Conservation (phyloP, 64 coral and sea anemone genomes). For the Pachyseris speciosa region DNA sequence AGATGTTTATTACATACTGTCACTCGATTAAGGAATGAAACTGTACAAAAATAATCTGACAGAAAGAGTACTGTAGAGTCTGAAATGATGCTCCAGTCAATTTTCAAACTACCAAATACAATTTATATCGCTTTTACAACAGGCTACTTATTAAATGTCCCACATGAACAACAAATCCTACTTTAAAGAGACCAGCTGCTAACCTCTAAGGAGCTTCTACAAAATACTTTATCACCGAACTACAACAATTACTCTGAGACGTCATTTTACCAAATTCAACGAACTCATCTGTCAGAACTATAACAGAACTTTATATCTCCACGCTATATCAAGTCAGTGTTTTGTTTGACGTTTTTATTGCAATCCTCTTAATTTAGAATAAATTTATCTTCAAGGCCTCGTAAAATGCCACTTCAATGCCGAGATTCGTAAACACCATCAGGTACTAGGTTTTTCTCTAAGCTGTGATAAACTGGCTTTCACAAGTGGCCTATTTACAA, state of each 20-base stretch:
- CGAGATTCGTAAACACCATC: background rate
- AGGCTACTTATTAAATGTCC: no score
- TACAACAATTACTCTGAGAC: no score
- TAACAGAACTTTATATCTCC: no score
- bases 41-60: constrained; percentile 38
- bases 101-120: background rate
- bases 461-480: background rate
- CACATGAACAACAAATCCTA: background rate
- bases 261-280: no score
- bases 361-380: background rate
- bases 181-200: no score
- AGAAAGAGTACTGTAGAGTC: background rate
- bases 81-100: background rate
- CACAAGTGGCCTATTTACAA: constrained; percentile 11
- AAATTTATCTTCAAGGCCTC: background rate
- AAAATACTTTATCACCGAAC: no score
- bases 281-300: no score
- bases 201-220: no score
- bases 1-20: background rate
- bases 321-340: no score
- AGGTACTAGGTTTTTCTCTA: background rate
- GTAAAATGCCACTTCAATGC: background rate
- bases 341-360: no score
- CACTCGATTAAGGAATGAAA: constrained; percentile 22
- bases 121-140: no score